Percentiles rank a stretch among this genome's conserved stretches.
phyloP scores from a whole-genome alignment of 2,113 vertebrate genomes.

The Saiga tatarica region DNA sequence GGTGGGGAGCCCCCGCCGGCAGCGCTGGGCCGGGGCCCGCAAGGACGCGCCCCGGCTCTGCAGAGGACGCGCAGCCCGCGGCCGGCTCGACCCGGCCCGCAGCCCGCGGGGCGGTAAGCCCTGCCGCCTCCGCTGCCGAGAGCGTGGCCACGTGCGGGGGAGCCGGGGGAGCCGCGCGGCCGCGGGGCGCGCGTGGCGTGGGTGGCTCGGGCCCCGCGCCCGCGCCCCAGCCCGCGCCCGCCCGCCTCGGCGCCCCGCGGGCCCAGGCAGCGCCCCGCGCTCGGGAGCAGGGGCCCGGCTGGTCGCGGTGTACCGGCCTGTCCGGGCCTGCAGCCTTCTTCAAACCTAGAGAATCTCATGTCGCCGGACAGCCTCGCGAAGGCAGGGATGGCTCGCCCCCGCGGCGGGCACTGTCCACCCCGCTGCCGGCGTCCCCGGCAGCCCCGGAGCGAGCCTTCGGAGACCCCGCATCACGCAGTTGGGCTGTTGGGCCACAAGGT shows the following conservation, averaged over 20 bases:
- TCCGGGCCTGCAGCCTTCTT: background rate
- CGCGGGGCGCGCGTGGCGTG: too few species aligned
- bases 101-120: too few species aligned
- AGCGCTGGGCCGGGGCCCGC: too few species aligned
- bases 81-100: too few species aligned
- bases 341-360: background rate
- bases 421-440: background rate
- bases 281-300: background rate
- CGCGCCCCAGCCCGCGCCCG: too few species aligned
- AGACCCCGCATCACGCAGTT: background rate
- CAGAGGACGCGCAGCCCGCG: too few species aligned
- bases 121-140: too few species aligned
- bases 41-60: too few species aligned
- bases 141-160: too few species aligned
- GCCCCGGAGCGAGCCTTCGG: too few species aligned
- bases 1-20: fast-evolving
- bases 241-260: fast-evolving
- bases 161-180: too few species aligned
- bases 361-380: background rate
- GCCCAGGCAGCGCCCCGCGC: background rate
- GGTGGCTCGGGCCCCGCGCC: too few species aligned
- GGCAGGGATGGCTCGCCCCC: background rate
- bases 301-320: background rate
- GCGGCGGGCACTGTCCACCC: background rate
- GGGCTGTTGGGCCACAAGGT: background rate